Percentiles rank a stretch among this genome's conserved stretches.
Evolutionary conservation across 1,140 invertebrate species (phyloP).

Genomic region (Lycorma delicatula): DNA sequence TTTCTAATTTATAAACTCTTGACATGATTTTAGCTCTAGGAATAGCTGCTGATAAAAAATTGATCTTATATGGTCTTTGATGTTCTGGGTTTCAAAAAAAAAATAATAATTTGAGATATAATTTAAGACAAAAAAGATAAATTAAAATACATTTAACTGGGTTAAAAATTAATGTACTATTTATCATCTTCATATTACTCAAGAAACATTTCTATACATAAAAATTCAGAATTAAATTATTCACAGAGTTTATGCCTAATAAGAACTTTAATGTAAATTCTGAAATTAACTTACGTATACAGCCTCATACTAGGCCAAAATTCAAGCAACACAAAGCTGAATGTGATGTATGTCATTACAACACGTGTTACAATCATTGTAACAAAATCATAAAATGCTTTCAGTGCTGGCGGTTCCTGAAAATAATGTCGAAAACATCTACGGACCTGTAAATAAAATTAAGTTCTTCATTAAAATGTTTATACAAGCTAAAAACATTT

Average conservation of each 20-base stretch:
- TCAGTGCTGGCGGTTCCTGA: constrained; percentile 47
- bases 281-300: constrained; percentile 50
- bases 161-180: no score
- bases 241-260: background rate
- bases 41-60: no score
- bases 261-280: background rate
- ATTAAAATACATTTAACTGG: no score
- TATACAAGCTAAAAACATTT: no score
- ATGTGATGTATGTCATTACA: constrained; percentile 75
- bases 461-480: background rate
- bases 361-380: constrained; percentile 72
- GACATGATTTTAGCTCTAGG: no score
- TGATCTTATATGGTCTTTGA: no score
- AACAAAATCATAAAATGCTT: constrained; percentile 65
- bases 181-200: background rate
- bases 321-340: constrained; percentile 83
- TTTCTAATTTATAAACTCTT: no score
- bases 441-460: constrained; percentile 48
- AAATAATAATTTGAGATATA: no score
- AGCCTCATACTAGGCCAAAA: constrained; percentile 55
- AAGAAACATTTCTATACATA: background rate
- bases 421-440: constrained; percentile 68
- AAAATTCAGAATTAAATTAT: background rate
- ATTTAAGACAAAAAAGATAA: constrained; percentile 10
- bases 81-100: no score